phyloP scores from a whole-genome alignment of 2,797 vertebrate genomes.

The Semotilus atromaculatus region DNA sequence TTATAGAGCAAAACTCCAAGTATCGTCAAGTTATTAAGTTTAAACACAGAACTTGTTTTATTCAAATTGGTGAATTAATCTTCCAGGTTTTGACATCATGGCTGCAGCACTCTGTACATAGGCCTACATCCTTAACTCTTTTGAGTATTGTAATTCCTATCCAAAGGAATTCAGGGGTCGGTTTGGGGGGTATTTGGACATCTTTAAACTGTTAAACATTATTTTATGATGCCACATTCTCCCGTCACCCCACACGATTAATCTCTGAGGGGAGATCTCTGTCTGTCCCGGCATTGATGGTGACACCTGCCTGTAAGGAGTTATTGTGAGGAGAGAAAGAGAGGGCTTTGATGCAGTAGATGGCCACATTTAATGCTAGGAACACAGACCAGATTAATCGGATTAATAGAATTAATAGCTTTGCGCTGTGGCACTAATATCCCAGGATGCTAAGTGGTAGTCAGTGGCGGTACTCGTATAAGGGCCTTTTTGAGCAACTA shows the following conservation, averaged over 20 bases:
- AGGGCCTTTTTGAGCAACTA: constrained; percentile 70
- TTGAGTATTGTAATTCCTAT: not conserved
- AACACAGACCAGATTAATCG: not conserved
- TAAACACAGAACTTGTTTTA: too few species aligned
- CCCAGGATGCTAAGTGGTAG: constrained; percentile 69
- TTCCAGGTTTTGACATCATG: too few species aligned
- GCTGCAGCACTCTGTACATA: too few species aligned
- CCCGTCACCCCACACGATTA: not conserved
- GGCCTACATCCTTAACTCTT: too few species aligned
- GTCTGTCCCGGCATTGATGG: not conserved
- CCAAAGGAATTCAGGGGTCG: not conserved
- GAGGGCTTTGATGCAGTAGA: not conserved
- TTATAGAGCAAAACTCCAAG: too few species aligned
- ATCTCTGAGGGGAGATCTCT: not conserved
- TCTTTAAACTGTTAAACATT: not conserved
- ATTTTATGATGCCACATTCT: not conserved
- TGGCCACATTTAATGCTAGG: not conserved
- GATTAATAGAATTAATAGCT: constrained; percentile 3
- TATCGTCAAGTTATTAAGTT: too few species aligned
- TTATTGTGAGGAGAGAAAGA: constrained; percentile 9
- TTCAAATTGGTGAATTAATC: too few species aligned
- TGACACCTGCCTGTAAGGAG: not conserved
- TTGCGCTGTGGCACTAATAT: constrained; percentile 48
- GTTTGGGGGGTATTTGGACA: not conserved
- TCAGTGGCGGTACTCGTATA: constrained; percentile 69